Conservation (phyloP, 2,113 vertebrate genomes). For the Saimiri boliviensis region DNA sequence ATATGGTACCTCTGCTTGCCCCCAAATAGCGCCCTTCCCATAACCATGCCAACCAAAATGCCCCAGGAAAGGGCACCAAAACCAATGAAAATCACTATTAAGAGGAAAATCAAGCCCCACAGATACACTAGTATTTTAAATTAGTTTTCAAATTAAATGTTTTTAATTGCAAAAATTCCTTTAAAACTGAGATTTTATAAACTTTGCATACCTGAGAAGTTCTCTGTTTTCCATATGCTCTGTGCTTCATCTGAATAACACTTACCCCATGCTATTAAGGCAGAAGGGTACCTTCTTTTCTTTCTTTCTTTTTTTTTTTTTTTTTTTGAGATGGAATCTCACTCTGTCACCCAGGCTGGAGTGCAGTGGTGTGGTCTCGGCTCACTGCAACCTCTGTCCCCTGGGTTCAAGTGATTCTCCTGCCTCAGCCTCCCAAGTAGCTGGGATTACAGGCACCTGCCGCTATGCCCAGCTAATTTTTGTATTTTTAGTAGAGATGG, state of each 20-base stretch:
- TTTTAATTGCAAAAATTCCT: conserved; percentile 12
- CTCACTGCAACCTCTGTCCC: too few relatives aligned
- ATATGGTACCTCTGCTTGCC: not conserved
- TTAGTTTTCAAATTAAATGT: not conserved
- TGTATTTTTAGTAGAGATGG: too few relatives aligned
- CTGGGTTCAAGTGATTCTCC: too few relatives aligned
- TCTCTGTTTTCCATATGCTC: not conserved
- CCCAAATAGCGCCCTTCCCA: not conserved
- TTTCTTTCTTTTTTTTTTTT: too few relatives aligned
- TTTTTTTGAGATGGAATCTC: too few relatives aligned
- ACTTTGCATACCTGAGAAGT: not conserved
- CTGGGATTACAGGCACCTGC: too few relatives aligned
- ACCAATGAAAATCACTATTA: not conserved
- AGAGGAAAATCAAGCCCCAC: not conserved
- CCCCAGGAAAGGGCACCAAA: fast-evolving
- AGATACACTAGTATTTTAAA: not conserved
- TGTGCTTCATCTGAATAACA: not conserved
- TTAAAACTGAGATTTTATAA: not conserved
- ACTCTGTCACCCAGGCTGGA: too few relatives aligned
- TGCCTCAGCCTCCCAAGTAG: too few relatives aligned
- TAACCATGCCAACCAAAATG: not conserved
- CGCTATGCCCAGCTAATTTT: too few relatives aligned
- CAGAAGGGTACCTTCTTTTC: too few relatives aligned
- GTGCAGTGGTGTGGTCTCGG: too few relatives aligned
- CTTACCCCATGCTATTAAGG: not conserved